Evolutionary conservation across 2,113 vertebrate genomes (phyloP), one percentile per base, ranked within the genome.

Genomic region (Campylomormyrus tamandua): DNA sequence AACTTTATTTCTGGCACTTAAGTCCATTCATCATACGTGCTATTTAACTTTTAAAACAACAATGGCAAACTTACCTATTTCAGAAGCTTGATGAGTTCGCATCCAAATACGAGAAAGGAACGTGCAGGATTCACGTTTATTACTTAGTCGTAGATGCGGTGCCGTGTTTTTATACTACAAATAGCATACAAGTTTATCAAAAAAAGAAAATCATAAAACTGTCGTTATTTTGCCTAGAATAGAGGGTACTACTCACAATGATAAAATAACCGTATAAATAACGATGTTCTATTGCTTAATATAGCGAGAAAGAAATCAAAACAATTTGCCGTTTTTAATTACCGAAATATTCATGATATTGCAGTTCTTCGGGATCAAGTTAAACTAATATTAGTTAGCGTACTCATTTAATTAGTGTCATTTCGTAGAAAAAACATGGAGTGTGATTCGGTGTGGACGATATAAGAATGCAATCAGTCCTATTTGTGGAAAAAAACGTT

Each of bases 61-160:
- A 83, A 80, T 52, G 70, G 77, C 3, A 80, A 49, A 89, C 88
- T 89, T 83, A 89, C 88, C 88, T 17, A 74, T 83, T 80, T 77
- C 88, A 31, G 70, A 80, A 31, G 70, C 31, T 24, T 89, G 88
- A 83, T 17, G 70, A 49, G 31, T 74, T 89, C 31, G 49, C 27
- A 89, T 89, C 66, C 70, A 88, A 46, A 70, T 48, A 46, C 35
- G 11, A 80, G 70, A 53, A 83, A 89, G 19, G 27, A 80, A 70
- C 88, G 70, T 50, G 66, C 35, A 80, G 46, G 4, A 48, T 50
- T 27, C 88, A 53, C 46, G 39, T 89, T 27, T 80, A 49, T n/a
- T 80, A 52, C n/a, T 89, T 52, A 15, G 58, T 62, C 52, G 19
- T 45, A 46, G 27, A 62, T 70, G 17, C 27, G 27, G 62, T 35